phyloP scores from a whole-genome alignment of 1,140 invertebrate genomes.

The Latrodectus geometricus region DNA sequence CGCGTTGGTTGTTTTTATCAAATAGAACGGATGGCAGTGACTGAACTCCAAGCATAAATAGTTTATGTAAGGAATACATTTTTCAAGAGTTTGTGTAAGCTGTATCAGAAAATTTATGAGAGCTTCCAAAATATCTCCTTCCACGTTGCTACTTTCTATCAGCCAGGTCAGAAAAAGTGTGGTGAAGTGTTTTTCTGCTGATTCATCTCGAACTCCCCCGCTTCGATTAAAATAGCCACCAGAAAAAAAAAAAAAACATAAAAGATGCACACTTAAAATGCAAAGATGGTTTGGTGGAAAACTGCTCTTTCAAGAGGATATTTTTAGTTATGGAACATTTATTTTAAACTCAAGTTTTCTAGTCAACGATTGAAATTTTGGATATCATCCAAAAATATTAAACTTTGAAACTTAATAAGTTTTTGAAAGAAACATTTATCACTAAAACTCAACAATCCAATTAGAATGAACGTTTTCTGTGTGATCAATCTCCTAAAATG shows the following conservation, averaged over 20 bases:
- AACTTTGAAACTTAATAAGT: neutral
- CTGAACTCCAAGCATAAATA: too few species aligned
- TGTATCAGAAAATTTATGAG: neutral
- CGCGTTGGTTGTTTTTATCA: too few species aligned
- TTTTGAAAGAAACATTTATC: neutral
- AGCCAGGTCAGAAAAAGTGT: neutral
- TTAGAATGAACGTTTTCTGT: neutral
- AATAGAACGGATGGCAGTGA: too few species aligned
- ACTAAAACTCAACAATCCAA: neutral
- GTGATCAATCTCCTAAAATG: neutral
- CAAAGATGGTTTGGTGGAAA: slow-evolving; percentile 16
- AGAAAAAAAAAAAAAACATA: slow-evolving; percentile 16
- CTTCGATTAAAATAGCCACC: slow-evolving; percentile 55
- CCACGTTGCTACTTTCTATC: slow-evolving; percentile 5
- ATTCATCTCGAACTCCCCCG: slow-evolving; percentile 45
- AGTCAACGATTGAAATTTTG: slow-evolving; percentile 20
- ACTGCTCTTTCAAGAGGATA: slow-evolving; percentile 7
- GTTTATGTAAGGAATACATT: neutral
- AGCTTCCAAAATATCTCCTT: neutral
- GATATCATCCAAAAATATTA: slow-evolving; percentile 27
- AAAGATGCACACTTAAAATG: slow-evolving; percentile 39
- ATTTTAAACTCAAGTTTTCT: neutral
- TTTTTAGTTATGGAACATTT: slow-evolving; percentile 43
- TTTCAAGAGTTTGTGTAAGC: neutral
- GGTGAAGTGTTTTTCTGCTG: slow-evolving; percentile 27